phyloP scores from a whole-genome alignment of 2,888 invertebrate genomes.

The Polyploca ridens region DNA sequence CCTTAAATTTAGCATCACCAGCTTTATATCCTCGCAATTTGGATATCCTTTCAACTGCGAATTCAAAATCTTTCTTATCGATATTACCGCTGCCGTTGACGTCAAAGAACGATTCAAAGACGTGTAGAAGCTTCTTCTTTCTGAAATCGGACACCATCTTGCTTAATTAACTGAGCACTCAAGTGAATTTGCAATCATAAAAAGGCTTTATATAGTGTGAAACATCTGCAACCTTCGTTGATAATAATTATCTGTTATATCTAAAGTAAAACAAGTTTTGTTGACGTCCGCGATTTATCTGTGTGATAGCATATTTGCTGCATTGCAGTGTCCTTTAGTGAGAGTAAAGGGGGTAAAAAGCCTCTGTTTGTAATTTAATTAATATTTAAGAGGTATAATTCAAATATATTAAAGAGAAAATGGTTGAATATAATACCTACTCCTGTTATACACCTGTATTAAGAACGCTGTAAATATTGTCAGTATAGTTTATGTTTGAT shows the following conservation, averaged over 20 bases:
- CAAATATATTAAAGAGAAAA: no score
- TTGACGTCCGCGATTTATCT: conserved; percentile 14
- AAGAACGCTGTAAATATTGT: no score
- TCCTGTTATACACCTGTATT: no score
- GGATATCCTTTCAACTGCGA: conserved; percentile 93
- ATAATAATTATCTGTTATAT: conserved; percentile 1
- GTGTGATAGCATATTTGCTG: conserved; percentile 12
- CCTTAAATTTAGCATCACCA: conserved; percentile 89
- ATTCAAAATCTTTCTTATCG: conserved; percentile 94
- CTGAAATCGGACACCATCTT: conserved; percentile 92
- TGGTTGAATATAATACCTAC: no score
- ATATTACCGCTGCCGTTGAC: conserved; percentile 94
- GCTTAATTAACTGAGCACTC: conserved; percentile 40
- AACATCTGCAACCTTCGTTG: neutral
- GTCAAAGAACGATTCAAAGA: conserved; percentile 95
- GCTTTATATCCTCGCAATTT: conserved; percentile 91
- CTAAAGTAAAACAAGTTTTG: conserved; percentile 6
- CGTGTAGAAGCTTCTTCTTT: conserved; percentile 94
- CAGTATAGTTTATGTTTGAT: no score
- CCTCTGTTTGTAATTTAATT: no score
- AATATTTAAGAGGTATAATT: no score
- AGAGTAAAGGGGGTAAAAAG: no score
- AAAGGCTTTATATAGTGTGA: conserved; percentile 30
- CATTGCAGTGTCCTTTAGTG: conserved; percentile 11
- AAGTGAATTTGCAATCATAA: conserved; percentile 9